Evolutionary conservation across 2,797 vertebrate genomes (phyloP).

Genomic region (Diplodus sargus): DNA sequence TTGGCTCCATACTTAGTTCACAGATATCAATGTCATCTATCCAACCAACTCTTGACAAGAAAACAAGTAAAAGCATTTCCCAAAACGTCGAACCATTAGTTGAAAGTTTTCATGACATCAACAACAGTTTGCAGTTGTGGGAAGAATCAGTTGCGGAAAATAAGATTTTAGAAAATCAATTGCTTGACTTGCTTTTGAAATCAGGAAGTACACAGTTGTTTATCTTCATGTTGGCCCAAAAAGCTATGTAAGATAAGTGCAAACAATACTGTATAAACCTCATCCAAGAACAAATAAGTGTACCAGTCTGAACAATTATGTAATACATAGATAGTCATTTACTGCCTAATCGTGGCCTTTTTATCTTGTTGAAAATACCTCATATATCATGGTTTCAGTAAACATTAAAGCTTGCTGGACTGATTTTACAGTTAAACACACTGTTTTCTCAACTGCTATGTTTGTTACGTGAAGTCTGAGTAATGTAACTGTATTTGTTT

Average conservation of each 20-base stretch:
- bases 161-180: conserved; percentile 10
- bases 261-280: background rate
- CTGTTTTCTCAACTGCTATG: no score
- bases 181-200: conserved; percentile 18
- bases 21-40: background rate
- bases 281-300: background rate
- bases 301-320: background rate
- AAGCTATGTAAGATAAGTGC: background rate
- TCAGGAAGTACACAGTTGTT: background rate
- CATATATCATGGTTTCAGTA: background rate
- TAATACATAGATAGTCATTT: background rate
- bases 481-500: no score
- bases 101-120: background rate
- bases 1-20: background rate
- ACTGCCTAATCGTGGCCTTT: background rate
- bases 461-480: no score
- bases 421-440: background rate
- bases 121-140: conserved; percentile 13
- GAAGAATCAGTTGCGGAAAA: conserved; percentile 41
- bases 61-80: background rate
- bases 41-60: background rate
- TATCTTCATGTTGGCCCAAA: background rate
- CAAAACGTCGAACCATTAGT: background rate
- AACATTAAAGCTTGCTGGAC: background rate
- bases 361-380: background rate